phyloP scores from a whole-genome alignment of 1,140 invertebrate species.

The Nasonia giraulti region DNA sequence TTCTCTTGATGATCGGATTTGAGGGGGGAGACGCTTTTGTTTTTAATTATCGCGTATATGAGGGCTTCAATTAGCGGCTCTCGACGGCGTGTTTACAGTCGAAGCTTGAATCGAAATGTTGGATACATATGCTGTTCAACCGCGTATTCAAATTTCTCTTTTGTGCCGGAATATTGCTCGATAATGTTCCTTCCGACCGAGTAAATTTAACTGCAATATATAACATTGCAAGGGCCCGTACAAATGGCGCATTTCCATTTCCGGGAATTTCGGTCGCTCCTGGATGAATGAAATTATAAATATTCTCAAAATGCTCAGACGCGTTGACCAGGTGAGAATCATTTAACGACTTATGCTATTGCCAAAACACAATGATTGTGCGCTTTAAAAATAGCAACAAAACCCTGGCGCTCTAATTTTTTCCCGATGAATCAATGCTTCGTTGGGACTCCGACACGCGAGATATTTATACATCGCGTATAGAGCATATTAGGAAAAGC shows the following conservation, averaged over 20 bases:
- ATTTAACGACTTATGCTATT: not conserved
- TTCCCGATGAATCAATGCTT: not conserved
- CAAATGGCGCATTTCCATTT: too few species aligned
- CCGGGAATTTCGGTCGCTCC: too few species aligned
- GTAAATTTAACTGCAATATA: too few species aligned
- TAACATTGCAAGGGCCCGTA: too few species aligned
- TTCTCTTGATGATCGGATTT: not conserved
- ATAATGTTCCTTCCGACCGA: too few species aligned
- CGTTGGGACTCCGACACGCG: not conserved
- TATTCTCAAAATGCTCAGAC: not conserved
- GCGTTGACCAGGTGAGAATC: not conserved
- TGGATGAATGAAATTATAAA: too few species aligned
- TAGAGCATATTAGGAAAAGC: not conserved
- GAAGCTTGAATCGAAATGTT: too few species aligned
- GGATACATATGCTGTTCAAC: too few species aligned
- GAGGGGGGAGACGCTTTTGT: not conserved
- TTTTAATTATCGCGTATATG: not conserved
- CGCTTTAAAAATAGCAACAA: not conserved
- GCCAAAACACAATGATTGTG: not conserved
- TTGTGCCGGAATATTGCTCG: too few species aligned
- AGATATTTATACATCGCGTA: not conserved
- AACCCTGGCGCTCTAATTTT: not conserved
- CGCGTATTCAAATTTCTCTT: too few species aligned
- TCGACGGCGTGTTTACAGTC: too few species aligned
- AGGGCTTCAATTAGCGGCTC: not conserved